These are phyloP conservation scores for Eristalinus sepulchralis DNA, from an alignment of 2,888 invertebrate species.

Conservation along the genomic window DNA sequence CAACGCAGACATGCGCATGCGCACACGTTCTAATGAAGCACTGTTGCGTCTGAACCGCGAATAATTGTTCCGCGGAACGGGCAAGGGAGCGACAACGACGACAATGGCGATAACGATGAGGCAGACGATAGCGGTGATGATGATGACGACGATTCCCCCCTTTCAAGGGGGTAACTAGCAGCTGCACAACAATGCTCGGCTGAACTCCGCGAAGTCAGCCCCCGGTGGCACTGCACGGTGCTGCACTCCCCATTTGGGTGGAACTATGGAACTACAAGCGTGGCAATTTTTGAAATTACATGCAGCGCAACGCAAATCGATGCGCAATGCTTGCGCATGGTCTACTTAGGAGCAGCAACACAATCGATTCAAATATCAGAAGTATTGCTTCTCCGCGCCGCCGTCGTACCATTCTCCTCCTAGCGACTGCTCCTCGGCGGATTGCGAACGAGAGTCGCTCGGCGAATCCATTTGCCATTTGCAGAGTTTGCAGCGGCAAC, in stretches of 20 bases:
- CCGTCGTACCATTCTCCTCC: neutral
- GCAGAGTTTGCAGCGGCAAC: slow-evolving; percentile 45
- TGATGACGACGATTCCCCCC: neutral
- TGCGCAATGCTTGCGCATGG: slow-evolving; percentile 61
- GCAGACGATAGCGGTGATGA: neutral
- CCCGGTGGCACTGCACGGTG: slow-evolving; percentile 57
- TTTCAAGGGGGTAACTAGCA: too few species aligned
- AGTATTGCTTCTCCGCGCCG: slow-evolving; percentile 7
- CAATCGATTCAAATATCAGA: slow-evolving; percentile 59
- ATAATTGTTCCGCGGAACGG: slow-evolving; percentile 31
- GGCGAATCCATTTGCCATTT: slow-evolving; percentile 52
- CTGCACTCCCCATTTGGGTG: slow-evolving; percentile 60
- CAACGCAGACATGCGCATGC: slow-evolving; percentile 57
- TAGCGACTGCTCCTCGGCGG: slow-evolving; percentile 12
- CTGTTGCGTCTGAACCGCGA: slow-evolving; percentile 11
- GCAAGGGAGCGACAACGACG: slow-evolving; percentile 22
- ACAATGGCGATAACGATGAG: neutral
- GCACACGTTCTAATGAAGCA: slow-evolving; percentile 51
- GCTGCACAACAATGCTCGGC: slow-evolving; percentile 28
- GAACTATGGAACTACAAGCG: slow-evolving; percentile 69
- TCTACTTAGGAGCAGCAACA: slow-evolving; percentile 52
- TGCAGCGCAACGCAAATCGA: slow-evolving; percentile 68
- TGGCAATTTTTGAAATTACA: slow-evolving; percentile 68
- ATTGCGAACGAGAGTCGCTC: slow-evolving; percentile 10
- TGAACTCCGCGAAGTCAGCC: neutral